A percentile compares a stretch with the other conserved stretches of the same genome.
phyloP scores from a whole-genome alignment of 2,888 invertebrate genomes.

The Hemicrepidius hirtus region DNA sequence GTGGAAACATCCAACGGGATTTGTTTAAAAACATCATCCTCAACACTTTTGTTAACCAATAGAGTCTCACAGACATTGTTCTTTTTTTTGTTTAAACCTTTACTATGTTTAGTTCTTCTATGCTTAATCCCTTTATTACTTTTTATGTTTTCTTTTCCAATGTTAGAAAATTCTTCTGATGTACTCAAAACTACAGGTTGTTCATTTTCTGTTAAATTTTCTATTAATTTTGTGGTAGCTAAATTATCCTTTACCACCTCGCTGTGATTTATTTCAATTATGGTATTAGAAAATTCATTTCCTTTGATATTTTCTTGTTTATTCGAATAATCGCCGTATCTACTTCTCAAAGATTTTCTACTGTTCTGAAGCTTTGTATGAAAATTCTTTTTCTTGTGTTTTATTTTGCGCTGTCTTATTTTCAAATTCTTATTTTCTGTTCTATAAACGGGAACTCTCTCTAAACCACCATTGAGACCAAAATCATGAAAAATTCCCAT shows the following conservation, averaged over 20 bases:
- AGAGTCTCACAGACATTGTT: background rate
- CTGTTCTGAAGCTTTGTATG: background rate
- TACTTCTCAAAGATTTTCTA: background rate
- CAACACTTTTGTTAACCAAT: constrained; percentile 18
- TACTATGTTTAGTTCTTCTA: constrained; percentile 36
- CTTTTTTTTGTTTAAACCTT: constrained; percentile 21
- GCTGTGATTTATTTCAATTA: background rate
- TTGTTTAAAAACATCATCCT: background rate
- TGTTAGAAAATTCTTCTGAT: constrained; percentile 23
- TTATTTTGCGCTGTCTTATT: background rate
- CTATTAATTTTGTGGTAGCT: background rate
- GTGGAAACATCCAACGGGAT: background rate
- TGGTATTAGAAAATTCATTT: background rate
- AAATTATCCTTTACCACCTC: background rate
- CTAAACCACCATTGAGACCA: no score
- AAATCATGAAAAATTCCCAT: no score
- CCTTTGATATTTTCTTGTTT: background rate
- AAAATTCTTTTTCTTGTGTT: background rate
- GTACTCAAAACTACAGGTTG: background rate
- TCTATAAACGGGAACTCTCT: no score
- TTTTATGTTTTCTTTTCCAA: constrained; percentile 30
- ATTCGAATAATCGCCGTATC: background rate
- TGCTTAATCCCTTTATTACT: constrained; percentile 24
- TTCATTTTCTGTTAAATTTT: background rate
- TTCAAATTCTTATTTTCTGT: background rate